phyloP scores from a whole-genome alignment of 2,888 invertebrate genomes.

The Odontothrips loti region DNA sequence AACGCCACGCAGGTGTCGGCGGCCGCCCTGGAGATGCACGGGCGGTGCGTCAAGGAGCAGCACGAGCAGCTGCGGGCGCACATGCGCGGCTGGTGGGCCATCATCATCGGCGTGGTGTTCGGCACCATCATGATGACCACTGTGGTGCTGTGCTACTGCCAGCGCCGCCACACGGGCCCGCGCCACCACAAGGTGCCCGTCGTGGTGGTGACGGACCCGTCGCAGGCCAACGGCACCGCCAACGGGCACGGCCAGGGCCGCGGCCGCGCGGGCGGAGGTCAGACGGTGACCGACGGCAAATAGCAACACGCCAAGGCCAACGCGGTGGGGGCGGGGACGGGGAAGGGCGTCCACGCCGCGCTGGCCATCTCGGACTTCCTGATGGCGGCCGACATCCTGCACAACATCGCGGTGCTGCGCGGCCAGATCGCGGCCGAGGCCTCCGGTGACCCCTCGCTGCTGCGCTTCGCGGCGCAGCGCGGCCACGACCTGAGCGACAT shows the following conservation, averaged over 20 bases:
- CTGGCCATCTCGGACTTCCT: slow-evolving; percentile 24
- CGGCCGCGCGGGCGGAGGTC: neutral
- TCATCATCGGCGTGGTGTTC: neutral
- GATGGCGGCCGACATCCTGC: slow-evolving; percentile 15
- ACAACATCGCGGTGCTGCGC: slow-evolving; percentile 23
- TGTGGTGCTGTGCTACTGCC: neutral
- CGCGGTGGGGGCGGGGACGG: slow-evolving; percentile 5
- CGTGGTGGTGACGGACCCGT: neutral
- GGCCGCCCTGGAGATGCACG: slow-evolving; percentile 4
- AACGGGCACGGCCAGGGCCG: neutral
- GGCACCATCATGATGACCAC: neutral
- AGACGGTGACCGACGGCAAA: neutral
- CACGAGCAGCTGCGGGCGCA: neutral
- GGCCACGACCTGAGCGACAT: neutral
- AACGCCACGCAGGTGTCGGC: neutral
- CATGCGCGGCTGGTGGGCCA: neutral
- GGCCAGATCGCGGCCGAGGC: slow-evolving; percentile 17
- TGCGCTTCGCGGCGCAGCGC: slow-evolving; percentile 10
- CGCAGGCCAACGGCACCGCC: neutral
- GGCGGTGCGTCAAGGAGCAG: neutral
- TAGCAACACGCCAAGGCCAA: slow-evolving; percentile 9
- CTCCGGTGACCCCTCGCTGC: neutral
- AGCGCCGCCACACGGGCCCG: neutral
- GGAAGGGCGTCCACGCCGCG: neutral
- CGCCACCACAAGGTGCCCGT: slow-evolving; percentile 17